phyloP scores from a whole-genome alignment of 2,888 invertebrate species.

The Protophormia terraenovae region DNA sequence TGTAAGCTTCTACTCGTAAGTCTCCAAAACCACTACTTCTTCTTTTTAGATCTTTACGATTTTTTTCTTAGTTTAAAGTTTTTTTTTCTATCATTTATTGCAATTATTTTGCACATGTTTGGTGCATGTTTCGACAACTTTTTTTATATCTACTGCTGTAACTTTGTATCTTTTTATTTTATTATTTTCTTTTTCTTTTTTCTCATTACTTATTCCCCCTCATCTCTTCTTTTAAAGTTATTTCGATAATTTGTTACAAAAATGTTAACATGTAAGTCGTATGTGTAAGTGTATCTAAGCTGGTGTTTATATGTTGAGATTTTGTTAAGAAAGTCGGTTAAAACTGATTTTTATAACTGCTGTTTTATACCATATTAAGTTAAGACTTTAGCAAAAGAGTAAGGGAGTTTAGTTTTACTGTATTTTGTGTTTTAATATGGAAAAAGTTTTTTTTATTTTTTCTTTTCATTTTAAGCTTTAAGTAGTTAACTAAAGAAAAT shows the following conservation, averaged over 20 bases:
- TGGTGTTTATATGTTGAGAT: conserved; percentile 8
- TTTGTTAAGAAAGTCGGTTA: conserved; percentile 53
- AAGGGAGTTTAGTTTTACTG: not conserved
- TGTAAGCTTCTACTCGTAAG: not conserved
- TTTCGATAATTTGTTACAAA: conserved; percentile 60
- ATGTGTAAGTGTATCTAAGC: not conserved
- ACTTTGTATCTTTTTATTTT: not conserved
- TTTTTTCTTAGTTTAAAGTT: conserved; percentile 2
- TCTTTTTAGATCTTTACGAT: not conserved
- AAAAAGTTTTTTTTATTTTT: not conserved
- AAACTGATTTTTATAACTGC: conserved; percentile 47
- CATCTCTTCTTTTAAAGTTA: conserved; percentile 25
- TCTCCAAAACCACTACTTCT: not conserved
- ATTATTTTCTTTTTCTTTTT: not conserved
- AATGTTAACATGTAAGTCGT: conserved; percentile 20
- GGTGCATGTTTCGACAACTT: conserved; percentile 36
- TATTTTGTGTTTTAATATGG: not conserved
- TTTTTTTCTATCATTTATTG: conserved; percentile 7
- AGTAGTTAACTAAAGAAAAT: not conserved
- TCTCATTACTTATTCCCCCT: not conserved
- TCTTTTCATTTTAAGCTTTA: not conserved
- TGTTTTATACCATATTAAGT: conserved; percentile 37
- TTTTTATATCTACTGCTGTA: conserved; percentile 5
- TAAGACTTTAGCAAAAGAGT: conserved; percentile 5
- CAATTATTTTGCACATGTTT: conserved; percentile 48